Percentiles rank a stretch among this genome's conserved stretches.
These are phyloP conservation scores for Hippocampus comes DNA, from an alignment of 2,113 vertebrate genomes.

Conservation along the genomic window DNA sequence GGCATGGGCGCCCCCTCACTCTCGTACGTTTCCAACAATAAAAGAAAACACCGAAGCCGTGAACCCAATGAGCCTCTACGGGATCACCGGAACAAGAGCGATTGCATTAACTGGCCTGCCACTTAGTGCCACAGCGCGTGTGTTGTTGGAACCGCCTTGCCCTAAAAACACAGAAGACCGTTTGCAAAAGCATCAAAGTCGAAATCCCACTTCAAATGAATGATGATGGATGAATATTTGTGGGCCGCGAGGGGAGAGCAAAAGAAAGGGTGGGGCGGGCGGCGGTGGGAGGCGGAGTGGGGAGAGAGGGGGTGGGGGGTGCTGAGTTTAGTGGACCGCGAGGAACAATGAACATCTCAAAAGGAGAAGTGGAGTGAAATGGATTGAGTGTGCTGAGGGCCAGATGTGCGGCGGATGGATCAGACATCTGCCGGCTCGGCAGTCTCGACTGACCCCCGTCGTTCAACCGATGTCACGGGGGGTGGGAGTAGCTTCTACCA, in stretches of 20 bases:
- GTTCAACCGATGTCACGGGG: constrained; percentile 14
- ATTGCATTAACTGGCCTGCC: constrained; percentile 33
- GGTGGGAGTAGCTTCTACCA: background rate
- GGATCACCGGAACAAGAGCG: constrained; percentile 35
- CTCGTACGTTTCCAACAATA: too few species aligned
- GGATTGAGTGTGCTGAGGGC: constrained; percentile 56
- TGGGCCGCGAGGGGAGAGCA: constrained; percentile 19
- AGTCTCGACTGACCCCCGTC: constrained; percentile 52
- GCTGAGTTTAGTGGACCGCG: constrained; percentile 59
- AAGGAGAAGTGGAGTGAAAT: constrained; percentile 60
- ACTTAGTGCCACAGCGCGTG: constrained; percentile 24
- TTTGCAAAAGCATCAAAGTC: background rate
- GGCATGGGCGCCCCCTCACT: too few species aligned
- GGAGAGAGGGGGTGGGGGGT: constrained; percentile 16
- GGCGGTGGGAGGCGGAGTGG: constrained; percentile 17
- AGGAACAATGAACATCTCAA: constrained; percentile 68
- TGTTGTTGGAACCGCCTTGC: background rate
- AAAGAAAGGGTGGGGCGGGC: constrained; percentile 2
- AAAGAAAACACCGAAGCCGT: constrained; percentile 48
- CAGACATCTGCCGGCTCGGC: constrained; percentile 63
- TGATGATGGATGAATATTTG: constrained; percentile 50
- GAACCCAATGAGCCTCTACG: constrained; percentile 43
- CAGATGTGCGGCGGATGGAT: constrained; percentile 66
- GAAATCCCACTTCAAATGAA: constrained; percentile 15
- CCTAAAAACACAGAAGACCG: background rate